Conservation (phyloP, 2,113 vertebrate species). For the Crotophaga sulcirostris region DNA sequence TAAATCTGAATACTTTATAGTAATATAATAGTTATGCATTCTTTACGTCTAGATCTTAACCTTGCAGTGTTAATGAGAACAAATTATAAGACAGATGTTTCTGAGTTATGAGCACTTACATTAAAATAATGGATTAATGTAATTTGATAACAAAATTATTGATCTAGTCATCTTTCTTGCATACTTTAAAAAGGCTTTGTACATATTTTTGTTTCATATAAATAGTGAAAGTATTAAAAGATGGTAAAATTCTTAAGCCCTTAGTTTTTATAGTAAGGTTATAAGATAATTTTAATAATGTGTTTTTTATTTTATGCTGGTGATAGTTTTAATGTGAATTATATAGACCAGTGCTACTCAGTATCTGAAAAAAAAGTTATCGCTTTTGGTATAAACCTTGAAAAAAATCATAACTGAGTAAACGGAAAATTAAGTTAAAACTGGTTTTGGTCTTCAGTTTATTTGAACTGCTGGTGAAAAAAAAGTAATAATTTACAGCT, state of each 20-base stretch:
- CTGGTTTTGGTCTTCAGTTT: background rate
- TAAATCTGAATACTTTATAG: background rate
- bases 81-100: background rate
- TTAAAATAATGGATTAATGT: background rate
- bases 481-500: background rate
- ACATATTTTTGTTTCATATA: background rate
- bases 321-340: background rate
- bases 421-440: background rate
- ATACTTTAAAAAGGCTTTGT: background rate
- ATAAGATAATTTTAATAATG: background rate
- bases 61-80: background rate
- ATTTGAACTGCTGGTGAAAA: background rate
- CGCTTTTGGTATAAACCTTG: accelerated
- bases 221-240: background rate
- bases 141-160: background rate
- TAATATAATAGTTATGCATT: background rate
- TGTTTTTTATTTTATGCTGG: background rate
- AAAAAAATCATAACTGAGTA: background rate
- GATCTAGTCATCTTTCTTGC: background rate
- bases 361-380: background rate
- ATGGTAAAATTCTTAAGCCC: background rate
- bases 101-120: background rate
- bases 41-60: background rate
- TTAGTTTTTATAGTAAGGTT: background rate
- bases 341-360: background rate